Conservation (phyloP, 2,113 vertebrate genomes). For the Triplophysa siluroides region DNA sequence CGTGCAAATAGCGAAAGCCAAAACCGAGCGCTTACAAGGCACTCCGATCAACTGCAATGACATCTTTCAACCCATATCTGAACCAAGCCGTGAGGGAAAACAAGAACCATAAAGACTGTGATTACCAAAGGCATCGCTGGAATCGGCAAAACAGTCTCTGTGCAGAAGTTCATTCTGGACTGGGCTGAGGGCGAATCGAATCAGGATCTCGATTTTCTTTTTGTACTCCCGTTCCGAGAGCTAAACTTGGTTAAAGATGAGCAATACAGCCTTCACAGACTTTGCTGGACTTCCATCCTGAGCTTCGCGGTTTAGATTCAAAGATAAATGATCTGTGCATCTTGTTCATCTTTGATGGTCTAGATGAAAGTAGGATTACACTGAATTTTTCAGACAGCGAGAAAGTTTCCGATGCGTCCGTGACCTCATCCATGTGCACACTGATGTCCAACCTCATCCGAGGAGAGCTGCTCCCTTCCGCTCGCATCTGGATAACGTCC, state of each 20-base stretch:
- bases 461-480: slow-evolving; percentile 14
- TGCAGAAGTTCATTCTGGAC: slow-evolving; percentile 35
- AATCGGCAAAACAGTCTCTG: slow-evolving; percentile 31
- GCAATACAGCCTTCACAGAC: not conserved
- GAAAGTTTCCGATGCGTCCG: not conserved
- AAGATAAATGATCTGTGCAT: slow-evolving; percentile 6
- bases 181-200: slow-evolving; percentile 24
- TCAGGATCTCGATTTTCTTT: slow-evolving; percentile 27
- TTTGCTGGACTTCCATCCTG: slow-evolving; percentile 13
- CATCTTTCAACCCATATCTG: slow-evolving; percentile 3
- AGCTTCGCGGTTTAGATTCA: not conserved
- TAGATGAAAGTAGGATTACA: slow-evolving; percentile 33
- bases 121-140: slow-evolving; percentile 40
- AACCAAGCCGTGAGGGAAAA: not conserved
- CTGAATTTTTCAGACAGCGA: slow-evolving; percentile 9
- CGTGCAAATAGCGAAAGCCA: slow-evolving; percentile 19
- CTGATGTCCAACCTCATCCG: slow-evolving; percentile 19
- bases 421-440: not conserved
- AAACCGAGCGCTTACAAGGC: slow-evolving; percentile 18
- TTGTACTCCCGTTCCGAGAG: slow-evolving; percentile 27
- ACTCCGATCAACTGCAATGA: slow-evolving; percentile 30
- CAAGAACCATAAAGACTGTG: slow-evolving; percentile 1
- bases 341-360: slow-evolving; percentile 33
- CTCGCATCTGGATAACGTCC: slow-evolving; percentile 33
- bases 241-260: slow-evolving; percentile 21